phyloP scores from a whole-genome alignment of 2,888 invertebrate species.

The Aethes cnicana region DNA sequence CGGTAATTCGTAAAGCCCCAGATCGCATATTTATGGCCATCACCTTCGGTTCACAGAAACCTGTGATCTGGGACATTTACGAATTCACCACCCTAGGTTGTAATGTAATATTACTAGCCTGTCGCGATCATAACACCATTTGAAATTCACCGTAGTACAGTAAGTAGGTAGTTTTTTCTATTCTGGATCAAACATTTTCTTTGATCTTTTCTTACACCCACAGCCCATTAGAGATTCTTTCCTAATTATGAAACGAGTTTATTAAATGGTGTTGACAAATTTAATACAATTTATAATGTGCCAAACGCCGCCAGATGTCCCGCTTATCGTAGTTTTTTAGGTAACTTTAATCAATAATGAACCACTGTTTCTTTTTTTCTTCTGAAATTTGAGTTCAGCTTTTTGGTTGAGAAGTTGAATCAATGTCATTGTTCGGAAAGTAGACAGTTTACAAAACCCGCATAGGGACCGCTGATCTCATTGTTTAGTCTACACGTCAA shows the following conservation, averaged over 20 bases:
- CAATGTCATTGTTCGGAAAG: slow-evolving; percentile 58
- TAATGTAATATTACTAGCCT: too few species aligned
- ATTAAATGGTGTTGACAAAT: slow-evolving; percentile 26
- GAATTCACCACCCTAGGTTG: too few species aligned
- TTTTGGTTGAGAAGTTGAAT: slow-evolving; percentile 43
- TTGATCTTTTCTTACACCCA: slow-evolving; percentile 19
- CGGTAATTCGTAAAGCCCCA: too few species aligned
- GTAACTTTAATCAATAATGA: slow-evolving; percentile 10
- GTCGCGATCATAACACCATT: too few species aligned
- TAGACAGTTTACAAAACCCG: slow-evolving; percentile 47
- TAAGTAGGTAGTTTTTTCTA: too few species aligned
- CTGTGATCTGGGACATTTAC: too few species aligned
- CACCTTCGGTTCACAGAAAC: too few species aligned
- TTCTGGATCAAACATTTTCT: slow-evolving; percentile 10
- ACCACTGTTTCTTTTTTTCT: background rate
- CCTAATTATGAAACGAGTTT: slow-evolving; percentile 15
- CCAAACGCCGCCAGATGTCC: slow-evolving; percentile 23
- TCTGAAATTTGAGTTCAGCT: slow-evolving; percentile 31
- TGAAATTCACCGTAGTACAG: background rate
- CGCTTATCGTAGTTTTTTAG: background rate
- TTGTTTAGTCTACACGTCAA: slow-evolving; percentile 75
- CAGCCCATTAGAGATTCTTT: slow-evolving; percentile 10
- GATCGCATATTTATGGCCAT: too few species aligned
- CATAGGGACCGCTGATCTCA: slow-evolving; percentile 66
- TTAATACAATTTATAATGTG: slow-evolving; percentile 21